These are phyloP conservation scores for Burhinus bistriatus DNA, from an alignment of 2,113 vertebrate species.

Conservation along the genomic window DNA sequence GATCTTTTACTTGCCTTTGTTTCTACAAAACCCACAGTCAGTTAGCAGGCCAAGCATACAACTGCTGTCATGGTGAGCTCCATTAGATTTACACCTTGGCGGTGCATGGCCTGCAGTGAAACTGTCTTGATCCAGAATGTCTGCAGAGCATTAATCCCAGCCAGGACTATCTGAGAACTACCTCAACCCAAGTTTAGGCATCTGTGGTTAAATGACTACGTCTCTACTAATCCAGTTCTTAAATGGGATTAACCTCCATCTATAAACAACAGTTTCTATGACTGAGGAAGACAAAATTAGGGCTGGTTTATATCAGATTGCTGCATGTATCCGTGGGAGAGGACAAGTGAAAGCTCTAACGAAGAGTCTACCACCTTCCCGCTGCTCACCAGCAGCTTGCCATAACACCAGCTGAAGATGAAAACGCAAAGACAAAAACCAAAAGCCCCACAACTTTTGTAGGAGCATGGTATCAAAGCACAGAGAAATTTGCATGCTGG, in stretches of 20 bases:
- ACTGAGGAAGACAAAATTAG: neutral
- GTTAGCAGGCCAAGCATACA: neutral
- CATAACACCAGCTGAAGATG: neutral
- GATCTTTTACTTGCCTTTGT: neutral
- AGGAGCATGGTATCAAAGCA: neutral
- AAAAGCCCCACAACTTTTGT: neutral
- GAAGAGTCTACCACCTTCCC: neutral
- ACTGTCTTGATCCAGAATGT: neutral
- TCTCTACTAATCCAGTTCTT: conserved; percentile 25
- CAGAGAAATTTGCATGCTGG: neutral
- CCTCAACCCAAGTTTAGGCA: neutral
- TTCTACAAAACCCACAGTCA: neutral
- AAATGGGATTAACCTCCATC: conserved; percentile 35
- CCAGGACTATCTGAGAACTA: neutral
- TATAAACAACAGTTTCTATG: conserved; percentile 12
- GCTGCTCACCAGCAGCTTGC: fast-evolving
- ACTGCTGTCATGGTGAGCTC: neutral
- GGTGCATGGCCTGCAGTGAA: neutral
- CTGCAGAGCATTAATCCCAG: conserved; percentile 5
- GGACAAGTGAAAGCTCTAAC: neutral
- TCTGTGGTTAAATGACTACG: neutral
- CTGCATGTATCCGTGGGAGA: neutral
- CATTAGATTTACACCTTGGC: neutral
- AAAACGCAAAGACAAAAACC: neutral
- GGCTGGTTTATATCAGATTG: conserved; percentile 22